phyloP scores from a whole-genome alignment of 2,888 invertebrate species.

The Oligia latruncula region DNA sequence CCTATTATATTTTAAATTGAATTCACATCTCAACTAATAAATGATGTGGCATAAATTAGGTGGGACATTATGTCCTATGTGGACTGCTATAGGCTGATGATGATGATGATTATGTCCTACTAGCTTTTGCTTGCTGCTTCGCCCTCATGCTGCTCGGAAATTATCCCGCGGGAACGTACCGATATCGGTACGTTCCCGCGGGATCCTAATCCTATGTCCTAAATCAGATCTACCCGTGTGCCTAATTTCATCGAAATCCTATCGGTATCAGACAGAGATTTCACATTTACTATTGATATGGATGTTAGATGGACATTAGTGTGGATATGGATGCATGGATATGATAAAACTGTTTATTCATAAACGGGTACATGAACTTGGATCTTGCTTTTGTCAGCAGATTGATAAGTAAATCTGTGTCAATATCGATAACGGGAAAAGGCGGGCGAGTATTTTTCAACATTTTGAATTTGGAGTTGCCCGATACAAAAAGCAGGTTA shows the following conservation, averaged over 20 bases:
- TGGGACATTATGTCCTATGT: not conserved
- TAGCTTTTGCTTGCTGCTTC: not conserved
- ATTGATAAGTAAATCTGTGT: conserved; percentile 38
- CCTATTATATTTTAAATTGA: conserved; percentile 39
- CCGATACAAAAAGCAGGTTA: conserved; percentile 25
- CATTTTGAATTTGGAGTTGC: conserved; percentile 15
- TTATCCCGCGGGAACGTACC: not conserved
- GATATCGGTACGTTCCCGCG: too few relatives aligned
- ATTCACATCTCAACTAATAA: conserved; percentile 15
- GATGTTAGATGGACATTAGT: too few relatives aligned
- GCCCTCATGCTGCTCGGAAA: too few relatives aligned
- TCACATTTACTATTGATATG: too few relatives aligned
- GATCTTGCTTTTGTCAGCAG: conserved; percentile 6
- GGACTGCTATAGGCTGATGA: too few relatives aligned
- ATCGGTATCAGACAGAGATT: not conserved
- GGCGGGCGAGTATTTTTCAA: not conserved
- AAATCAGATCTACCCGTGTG: not conserved
- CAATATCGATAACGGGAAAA: conserved; percentile 24
- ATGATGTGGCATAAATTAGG: not conserved
- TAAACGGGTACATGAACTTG: conserved; percentile 24
- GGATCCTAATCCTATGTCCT: not conserved
- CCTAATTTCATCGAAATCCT: not conserved
- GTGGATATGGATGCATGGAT: not conserved
- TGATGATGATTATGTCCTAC: too few relatives aligned
- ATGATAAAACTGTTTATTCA: conserved; percentile 14